phyloP scores from a whole-genome alignment of 2,113 vertebrate species.

The Menidia beryllina region DNA sequence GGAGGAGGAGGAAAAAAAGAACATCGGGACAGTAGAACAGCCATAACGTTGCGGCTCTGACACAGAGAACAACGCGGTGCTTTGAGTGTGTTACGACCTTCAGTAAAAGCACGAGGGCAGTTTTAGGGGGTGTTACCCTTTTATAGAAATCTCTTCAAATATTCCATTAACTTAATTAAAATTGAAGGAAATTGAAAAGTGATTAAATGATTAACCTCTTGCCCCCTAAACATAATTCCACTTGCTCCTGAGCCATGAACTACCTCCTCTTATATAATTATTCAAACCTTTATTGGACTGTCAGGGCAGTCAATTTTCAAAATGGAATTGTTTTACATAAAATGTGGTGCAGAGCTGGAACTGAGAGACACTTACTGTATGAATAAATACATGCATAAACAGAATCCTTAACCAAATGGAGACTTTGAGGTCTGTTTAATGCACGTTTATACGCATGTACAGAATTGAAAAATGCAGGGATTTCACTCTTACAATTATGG shows the following conservation, averaged over 20 bases:
- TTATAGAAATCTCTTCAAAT: slow-evolving; percentile 54
- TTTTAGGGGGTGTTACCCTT: slow-evolving; percentile 28
- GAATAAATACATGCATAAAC: background rate
- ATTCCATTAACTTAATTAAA: slow-evolving; percentile 66
- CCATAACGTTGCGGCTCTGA: background rate
- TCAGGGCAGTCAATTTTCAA: slow-evolving; percentile 26
- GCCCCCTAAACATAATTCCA: slow-evolving; percentile 28
- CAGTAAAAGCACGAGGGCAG: slow-evolving; percentile 12
- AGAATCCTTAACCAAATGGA: slow-evolving; percentile 5
- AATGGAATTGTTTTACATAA: slow-evolving; percentile 37
- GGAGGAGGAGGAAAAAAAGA: background rate
- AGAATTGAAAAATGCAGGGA: background rate
- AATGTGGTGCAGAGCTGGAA: slow-evolving; percentile 11
- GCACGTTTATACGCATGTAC: background rate
- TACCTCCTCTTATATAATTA: slow-evolving; percentile 35
- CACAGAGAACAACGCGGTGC: background rate
- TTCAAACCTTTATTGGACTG: slow-evolving; percentile 41
- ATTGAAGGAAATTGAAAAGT: slow-evolving; percentile 54
- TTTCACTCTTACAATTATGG: background rate
- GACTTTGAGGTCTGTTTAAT: background rate
- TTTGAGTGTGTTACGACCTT: slow-evolving; percentile 16
- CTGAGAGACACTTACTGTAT: slow-evolving; percentile 14
- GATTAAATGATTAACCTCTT: slow-evolving; percentile 66
- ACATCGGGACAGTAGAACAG: background rate
- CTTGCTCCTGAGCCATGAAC: slow-evolving; percentile 26